These are phyloP conservation scores for Sminthurides bifidus DNA, from an alignment of 1,140 invertebrate genomes.

Conservation along the genomic window DNA sequence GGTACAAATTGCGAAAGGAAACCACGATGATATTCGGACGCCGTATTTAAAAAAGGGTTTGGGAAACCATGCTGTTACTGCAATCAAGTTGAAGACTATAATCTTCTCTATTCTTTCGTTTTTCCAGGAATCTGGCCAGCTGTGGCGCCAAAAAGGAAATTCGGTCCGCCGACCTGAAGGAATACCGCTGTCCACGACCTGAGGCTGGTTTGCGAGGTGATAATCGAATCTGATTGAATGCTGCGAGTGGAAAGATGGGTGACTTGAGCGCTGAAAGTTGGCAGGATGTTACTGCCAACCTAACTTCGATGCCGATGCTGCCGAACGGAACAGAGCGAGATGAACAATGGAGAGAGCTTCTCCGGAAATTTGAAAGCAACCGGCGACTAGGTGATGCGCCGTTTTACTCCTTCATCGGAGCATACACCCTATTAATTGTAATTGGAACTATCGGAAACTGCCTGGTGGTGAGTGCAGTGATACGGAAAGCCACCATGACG, in stretches of 20 bases:
- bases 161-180: too few species aligned
- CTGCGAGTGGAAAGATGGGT: too few species aligned
- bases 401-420: slow-evolving; percentile 50
- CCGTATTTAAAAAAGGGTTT: too few species aligned
- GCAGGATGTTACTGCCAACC: not conserved
- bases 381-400: slow-evolving; percentile 52
- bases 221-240: not conserved
- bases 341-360: not conserved
- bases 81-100: too few species aligned
- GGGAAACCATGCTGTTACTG: too few species aligned
- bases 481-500: slow-evolving; percentile 68
- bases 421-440: slow-evolving; percentile 60
- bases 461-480: slow-evolving; percentile 60
- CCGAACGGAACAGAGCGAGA: not conserved
- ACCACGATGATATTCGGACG: too few species aligned
- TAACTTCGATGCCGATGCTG: not conserved
- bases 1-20: too few species aligned
- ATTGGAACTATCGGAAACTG: slow-evolving; percentile 66
- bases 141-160: too few species aligned
- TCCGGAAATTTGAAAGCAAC: slow-evolving; percentile 38
- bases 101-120: too few species aligned
- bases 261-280: not conserved
- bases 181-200: too few species aligned
- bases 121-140: too few species aligned
- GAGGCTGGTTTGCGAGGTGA: too few species aligned